These are phyloP conservation scores for Hirtodrosophila trivittata DNA, from an alignment of 2,888 invertebrate species.

Conservation along the genomic window DNA sequence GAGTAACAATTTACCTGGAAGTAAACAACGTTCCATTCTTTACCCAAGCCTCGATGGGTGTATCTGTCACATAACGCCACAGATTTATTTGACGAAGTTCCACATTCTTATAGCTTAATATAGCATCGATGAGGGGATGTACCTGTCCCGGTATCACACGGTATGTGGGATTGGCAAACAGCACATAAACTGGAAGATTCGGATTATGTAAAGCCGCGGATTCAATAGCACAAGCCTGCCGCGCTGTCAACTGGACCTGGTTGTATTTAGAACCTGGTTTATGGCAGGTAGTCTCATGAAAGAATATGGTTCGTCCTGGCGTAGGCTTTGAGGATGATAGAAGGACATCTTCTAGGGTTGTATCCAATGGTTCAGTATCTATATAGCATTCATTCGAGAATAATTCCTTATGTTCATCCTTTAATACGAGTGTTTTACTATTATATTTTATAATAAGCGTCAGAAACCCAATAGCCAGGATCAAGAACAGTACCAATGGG, in stretches of 20 bases:
- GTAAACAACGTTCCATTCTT: constrained; percentile 76
- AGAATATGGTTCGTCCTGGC: constrained; percentile 81
- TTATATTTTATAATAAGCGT: too few relatives aligned
- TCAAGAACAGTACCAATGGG: too few relatives aligned
- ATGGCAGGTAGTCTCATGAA: constrained; percentile 83
- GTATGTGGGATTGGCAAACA: constrained; percentile 80
- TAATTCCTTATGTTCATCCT: too few relatives aligned
- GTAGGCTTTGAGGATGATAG: constrained; percentile 56
- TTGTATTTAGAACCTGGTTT: background rate
- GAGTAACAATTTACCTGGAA: constrained; percentile 59
- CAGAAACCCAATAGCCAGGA: too few relatives aligned
- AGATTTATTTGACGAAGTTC: constrained; percentile 77
- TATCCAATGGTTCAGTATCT: too few relatives aligned
- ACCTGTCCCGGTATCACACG: background rate
- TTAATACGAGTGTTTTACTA: too few relatives aligned
- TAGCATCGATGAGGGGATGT: constrained; percentile 52
- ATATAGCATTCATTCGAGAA: too few relatives aligned
- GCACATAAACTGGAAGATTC: constrained; percentile 77
- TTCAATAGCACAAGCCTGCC: constrained; percentile 83
- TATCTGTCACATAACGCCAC: constrained; percentile 76
- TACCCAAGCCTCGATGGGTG: constrained; percentile 79
- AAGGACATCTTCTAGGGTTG: too few relatives aligned
- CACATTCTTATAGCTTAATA: constrained; percentile 79
- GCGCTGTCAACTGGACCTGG: constrained; percentile 61
- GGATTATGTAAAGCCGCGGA: constrained; percentile 82